A percentile compares a stretch with the other conserved stretches of the same genome.
Conservation (phyloP, 92 coral and sea anemone genomes). For the Plumapathes pennacea region DNA sequence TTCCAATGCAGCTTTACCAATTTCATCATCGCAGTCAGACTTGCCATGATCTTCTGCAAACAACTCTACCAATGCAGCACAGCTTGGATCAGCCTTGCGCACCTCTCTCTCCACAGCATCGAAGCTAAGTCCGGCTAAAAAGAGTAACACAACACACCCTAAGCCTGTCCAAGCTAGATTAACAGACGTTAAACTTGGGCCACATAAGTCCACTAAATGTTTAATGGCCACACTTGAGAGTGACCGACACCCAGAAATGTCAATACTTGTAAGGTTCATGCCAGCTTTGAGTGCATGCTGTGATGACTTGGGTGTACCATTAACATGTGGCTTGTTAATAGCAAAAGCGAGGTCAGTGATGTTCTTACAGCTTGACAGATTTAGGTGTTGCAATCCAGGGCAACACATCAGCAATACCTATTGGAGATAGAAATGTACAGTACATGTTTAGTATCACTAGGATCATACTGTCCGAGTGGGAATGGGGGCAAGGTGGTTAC, state of each 20-base stretch:
- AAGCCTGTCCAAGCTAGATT: slow-evolving; percentile 74
- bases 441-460: too few species aligned
- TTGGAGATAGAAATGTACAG: too few species aligned
- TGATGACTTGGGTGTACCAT: slow-evolving; percentile 7
- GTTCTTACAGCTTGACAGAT: slow-evolving; percentile 71
- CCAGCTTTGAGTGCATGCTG: slow-evolving; percentile 39
- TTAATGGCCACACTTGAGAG: slow-evolving; percentile 54
- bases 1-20: not conserved
- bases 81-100: slow-evolving; percentile 4
- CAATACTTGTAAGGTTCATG: slow-evolving; percentile 59
- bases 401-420: slow-evolving; percentile 79
- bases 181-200: slow-evolving; percentile 49
- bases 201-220: slow-evolving; percentile 64
- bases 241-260: slow-evolving; percentile 78
- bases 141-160: slow-evolving; percentile 59
- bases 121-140: slow-evolving; percentile 64
- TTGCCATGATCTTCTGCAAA: not conserved
- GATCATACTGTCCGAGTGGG: too few species aligned
- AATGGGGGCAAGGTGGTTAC: too few species aligned
- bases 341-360: slow-evolving; percentile 75
- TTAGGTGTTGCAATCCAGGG: slow-evolving; percentile 66
- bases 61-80: not conserved
- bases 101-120: slow-evolving; percentile 43
- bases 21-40: not conserved
- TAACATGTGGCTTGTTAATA: not conserved